Percentiles rank a stretch among this genome's conserved stretches.
These are phyloP conservation scores for Pseudochaenichthys georgianus DNA, from an alignment of 2,797 vertebrate species.

Conservation along the genomic window DNA sequence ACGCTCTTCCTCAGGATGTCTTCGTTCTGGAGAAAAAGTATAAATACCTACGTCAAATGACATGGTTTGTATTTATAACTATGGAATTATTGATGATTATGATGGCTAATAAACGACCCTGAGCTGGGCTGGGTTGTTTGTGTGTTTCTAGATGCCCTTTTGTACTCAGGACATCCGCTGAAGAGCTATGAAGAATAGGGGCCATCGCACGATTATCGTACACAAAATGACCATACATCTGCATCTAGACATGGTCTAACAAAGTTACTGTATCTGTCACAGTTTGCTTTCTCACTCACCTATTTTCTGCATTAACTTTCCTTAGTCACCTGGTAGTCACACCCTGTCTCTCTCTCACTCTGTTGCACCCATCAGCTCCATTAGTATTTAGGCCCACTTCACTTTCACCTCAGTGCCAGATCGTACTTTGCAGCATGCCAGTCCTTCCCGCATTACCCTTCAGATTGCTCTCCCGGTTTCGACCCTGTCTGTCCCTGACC, in stretches of 20 bases:
- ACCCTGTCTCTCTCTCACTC: no score
- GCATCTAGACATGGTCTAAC: constrained; percentile 42
- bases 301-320: no score
- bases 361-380: no score
- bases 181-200: constrained; percentile 26
- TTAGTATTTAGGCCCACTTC: no score
- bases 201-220: constrained; percentile 21
- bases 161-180: constrained; percentile 60
- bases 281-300: no score
- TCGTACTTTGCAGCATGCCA: no score
- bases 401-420: no score
- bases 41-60: constrained; percentile 13
- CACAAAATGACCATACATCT: constrained; percentile 10
- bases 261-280: constrained; percentile 37
- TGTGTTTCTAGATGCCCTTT: constrained; percentile 55
- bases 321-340: no score
- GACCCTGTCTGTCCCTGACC: no score
- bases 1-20: not conserved
- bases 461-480: no score
- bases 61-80: constrained; percentile 40
- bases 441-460: no score
- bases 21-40: constrained; percentile 40
- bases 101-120: constrained; percentile 58
- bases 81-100: constrained; percentile 43
- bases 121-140: constrained; percentile 59